Conservation (phyloP, 2,797 vertebrate species). For the Leuciscus waleckii region DNA sequence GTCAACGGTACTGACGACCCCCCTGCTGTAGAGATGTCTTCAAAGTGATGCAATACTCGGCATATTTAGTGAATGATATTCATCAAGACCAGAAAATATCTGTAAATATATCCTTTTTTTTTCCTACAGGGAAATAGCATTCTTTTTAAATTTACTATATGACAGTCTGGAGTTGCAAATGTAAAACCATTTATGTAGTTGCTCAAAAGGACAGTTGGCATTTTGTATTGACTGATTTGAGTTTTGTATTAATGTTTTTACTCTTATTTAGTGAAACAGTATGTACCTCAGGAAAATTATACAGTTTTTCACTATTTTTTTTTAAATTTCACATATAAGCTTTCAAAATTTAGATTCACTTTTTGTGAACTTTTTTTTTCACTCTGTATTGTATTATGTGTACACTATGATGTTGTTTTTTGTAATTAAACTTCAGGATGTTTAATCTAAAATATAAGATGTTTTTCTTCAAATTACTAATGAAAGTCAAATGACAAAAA, state of each 20-base stretch:
- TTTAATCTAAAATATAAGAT: conserved; percentile 6
- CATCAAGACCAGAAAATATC: conserved; percentile 52
- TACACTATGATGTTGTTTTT: conserved; percentile 70
- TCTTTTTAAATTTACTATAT: conserved; percentile 14
- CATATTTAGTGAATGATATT: conserved; percentile 46
- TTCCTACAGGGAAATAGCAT: conserved; percentile 15
- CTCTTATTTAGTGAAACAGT: conserved; percentile 51
- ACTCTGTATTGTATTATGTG: conserved; percentile 69
- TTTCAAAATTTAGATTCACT: conserved; percentile 72
- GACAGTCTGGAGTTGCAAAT: conserved; percentile 13
- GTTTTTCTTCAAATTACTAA: background rate
- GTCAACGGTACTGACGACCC: conserved; percentile 85
- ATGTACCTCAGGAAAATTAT: conserved; percentile 49
- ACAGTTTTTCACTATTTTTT: conserved; percentile 44
- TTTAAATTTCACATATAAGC: conserved; percentile 68
- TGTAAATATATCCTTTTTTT: conserved; percentile 51
- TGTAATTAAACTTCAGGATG: conserved; percentile 77
- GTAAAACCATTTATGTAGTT: conserved; percentile 4
- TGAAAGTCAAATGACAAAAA: background rate
- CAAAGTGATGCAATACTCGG: conserved; percentile 76
- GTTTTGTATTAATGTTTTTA: conserved; percentile 57
- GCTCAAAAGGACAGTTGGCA: background rate
- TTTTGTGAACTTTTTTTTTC: conserved; percentile 71
- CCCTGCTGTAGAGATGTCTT: conserved; percentile 90
- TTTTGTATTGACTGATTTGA: conserved; percentile 18